These are phyloP conservation scores for Onthophagus taurus DNA, from an alignment of 1,140 invertebrate species.

Conservation along the genomic window DNA sequence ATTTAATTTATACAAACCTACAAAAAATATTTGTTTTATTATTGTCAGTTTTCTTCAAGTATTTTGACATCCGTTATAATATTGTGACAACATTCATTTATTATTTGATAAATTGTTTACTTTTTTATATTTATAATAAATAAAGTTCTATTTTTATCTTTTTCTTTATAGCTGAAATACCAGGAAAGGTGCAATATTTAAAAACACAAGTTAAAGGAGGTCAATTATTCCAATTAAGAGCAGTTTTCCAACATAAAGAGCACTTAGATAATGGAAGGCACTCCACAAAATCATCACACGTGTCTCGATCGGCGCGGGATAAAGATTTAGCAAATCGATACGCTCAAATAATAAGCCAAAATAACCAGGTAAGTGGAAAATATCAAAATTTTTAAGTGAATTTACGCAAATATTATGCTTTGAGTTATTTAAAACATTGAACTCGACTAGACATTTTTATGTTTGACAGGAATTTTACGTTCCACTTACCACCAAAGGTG, in stretches of 20 bases:
- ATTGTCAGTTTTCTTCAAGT: too few species aligned
- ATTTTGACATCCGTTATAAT: too few species aligned
- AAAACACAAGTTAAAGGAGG: constrained; percentile 29
- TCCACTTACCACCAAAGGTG: constrained; percentile 48
- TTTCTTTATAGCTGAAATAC: too few species aligned
- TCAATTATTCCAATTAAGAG: constrained; percentile 29
- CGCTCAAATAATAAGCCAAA: constrained; percentile 35
- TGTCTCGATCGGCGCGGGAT: constrained; percentile 25
- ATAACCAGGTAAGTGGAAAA: constrained; percentile 27
- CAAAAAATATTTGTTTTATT: too few species aligned
- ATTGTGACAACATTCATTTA: too few species aligned
- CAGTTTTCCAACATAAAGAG: constrained; percentile 30
- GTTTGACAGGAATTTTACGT: constrained; percentile 48
- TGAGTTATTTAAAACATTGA: constrained; percentile 3
- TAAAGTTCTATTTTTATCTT: too few species aligned
- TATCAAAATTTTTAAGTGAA: not conserved
- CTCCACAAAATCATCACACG: constrained; percentile 24
- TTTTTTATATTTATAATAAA: too few species aligned
- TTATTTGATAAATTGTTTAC: too few species aligned
- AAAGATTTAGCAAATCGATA: constrained; percentile 37
- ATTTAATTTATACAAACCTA: too few species aligned
- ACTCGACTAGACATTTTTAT: not conserved
- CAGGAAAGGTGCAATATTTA: constrained; percentile 26
- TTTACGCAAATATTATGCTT: not conserved
- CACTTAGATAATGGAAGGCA: constrained; percentile 20